phyloP scores from a whole-genome alignment of 1,140 invertebrate species.

The Paramacrobiotus metropolitanus region DNA sequence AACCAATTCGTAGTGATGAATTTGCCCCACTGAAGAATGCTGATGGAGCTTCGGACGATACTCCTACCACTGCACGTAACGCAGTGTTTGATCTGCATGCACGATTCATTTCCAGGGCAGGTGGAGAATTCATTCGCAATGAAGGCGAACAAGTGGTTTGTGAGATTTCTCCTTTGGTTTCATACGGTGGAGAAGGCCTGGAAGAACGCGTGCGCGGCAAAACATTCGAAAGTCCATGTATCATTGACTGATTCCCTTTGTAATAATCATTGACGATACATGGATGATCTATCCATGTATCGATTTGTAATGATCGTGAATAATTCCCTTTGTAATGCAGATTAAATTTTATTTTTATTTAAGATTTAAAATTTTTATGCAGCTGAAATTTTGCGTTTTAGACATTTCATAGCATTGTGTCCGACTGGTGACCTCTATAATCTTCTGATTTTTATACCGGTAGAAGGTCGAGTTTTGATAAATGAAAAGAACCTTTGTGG shows the following conservation, averaged over 20 bases:
- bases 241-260: constrained; percentile 25
- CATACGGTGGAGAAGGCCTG: constrained; percentile 68
- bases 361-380: too few species aligned
- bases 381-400: too few species aligned
- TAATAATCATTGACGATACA: too few species aligned
- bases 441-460: too few species aligned
- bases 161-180: constrained; percentile 74
- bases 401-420: too few species aligned
- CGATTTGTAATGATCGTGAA: too few species aligned
- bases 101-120: constrained; percentile 53
- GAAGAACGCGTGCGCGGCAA: constrained; percentile 36
- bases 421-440: too few species aligned
- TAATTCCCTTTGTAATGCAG: too few species aligned
- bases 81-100: constrained; percentile 58
- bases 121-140: constrained; percentile 35
- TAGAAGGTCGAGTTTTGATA: too few species aligned
- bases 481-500: too few species aligned
- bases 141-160: constrained; percentile 38
- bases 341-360: too few species aligned
- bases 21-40: constrained; percentile 93
- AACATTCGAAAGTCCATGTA: constrained; percentile 39
- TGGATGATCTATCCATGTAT: too few species aligned
- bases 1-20: constrained; percentile 71
- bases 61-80: constrained; percentile 53
- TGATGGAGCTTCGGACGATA: constrained; percentile 45